These are phyloP conservation scores for Tetramorium simillimum DNA, from an alignment of 1,140 invertebrate species.

Conservation along the genomic window DNA sequence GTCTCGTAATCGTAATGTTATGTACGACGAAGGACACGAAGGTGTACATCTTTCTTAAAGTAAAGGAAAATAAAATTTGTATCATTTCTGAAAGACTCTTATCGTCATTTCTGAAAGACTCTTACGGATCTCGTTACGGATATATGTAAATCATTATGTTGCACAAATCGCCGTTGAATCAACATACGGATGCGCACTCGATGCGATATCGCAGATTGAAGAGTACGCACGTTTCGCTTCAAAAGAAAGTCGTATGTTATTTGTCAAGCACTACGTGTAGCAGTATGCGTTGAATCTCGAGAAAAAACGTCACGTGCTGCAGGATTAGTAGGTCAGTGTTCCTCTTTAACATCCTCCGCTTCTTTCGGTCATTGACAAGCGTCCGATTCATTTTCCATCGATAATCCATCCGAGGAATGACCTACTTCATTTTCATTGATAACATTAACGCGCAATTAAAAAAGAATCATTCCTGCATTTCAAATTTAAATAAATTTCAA, in stretches of 20 bases:
- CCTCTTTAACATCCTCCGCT: slow-evolving; percentile 24
- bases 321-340: slow-evolving; percentile 44
- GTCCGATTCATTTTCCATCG: background rate
- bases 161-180: background rate
- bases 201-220: background rate
- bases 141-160: background rate
- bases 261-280: slow-evolving; percentile 8
- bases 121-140: too few relatives aligned
- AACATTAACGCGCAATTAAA: background rate
- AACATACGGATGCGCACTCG: background rate
- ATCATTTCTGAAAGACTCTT: background rate
- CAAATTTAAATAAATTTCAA: background rate
- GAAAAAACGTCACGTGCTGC: slow-evolving; percentile 29
- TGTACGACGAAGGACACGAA: slow-evolving; percentile 16
- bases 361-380: background rate
- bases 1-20: slow-evolving; percentile 22
- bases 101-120: background rate
- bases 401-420: background rate
- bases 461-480: background rate
- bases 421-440: background rate
- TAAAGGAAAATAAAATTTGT: background rate
- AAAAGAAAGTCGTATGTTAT: background rate
- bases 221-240: background rate
- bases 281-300: slow-evolving; percentile 5
- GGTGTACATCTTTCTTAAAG: background rate